Evolutionary conservation across 2,888 invertebrate genomes (phyloP).

Genomic region (Sarcophaga subvicina): DNA sequence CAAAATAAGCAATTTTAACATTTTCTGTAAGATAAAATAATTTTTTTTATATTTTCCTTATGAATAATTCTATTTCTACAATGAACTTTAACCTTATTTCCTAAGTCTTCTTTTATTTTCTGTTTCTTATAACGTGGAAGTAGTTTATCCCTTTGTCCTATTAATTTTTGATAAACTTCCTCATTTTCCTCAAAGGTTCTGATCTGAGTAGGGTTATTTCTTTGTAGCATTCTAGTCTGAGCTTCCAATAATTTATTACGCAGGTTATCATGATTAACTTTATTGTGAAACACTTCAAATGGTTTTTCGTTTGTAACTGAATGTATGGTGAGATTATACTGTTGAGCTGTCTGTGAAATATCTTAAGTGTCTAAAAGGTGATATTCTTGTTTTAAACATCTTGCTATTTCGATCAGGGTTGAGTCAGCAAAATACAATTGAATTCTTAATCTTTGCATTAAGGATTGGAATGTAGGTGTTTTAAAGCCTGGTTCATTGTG

Average conservation of each 20-base stretch:
- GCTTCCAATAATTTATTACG: conserved; percentile 12
- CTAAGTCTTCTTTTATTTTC: too few species aligned
- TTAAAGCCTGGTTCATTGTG: too few species aligned
- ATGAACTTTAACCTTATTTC: too few species aligned
- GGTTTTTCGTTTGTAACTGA: not conserved
- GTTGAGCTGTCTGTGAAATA: conserved; percentile 17
- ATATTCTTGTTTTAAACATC: conserved; percentile 15
- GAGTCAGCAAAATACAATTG: too few species aligned
- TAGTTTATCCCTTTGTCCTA: conserved; percentile 24
- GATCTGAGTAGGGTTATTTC: conserved; percentile 2
- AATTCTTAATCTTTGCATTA: not conserved
- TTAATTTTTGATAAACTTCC: conserved; percentile 10
- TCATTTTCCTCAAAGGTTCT: conserved; percentile 10
- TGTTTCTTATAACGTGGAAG: not conserved
- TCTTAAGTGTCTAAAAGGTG: conserved; percentile 2
- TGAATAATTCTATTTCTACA: too few species aligned
- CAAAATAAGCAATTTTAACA: conserved; percentile 18
- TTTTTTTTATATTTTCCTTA: conserved; percentile 4
- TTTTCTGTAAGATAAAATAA: conserved; percentile 14
- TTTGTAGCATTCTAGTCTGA: conserved; percentile 6
- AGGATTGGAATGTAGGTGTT: conserved; percentile 11
- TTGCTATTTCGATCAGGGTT: not conserved
- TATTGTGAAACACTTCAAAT: too few species aligned
- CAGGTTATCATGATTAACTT: too few species aligned
- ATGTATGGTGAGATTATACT: conserved; percentile 7